Base-by-base conservation (phyloP, 2,888 invertebrate genomes). In the Trachelus troglodyta region DNA sequence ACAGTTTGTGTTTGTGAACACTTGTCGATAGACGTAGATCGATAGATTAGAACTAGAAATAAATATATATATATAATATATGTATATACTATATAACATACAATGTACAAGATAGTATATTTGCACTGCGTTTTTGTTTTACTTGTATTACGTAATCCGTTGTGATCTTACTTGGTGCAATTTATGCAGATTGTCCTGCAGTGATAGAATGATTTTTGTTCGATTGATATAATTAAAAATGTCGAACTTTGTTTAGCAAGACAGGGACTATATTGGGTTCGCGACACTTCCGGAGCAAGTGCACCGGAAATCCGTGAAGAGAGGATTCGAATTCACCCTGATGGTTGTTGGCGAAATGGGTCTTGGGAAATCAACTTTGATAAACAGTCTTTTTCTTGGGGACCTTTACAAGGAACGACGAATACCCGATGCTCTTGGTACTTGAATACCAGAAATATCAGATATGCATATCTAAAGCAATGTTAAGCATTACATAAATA, bases 301-400 rank as follows among this genome's bases (percentile, higher is more conserved):
- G 77, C 98, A 98, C 92, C 94, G 98, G 85, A 98, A 98, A 93
- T 98, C 98, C 0, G 98, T 98, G 76, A 98, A 98, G 92, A 94
- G 97, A 87, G 98, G 98, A 77, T 98, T 98, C 92, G 98, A 98
- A 92, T 98, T 98, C 92, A 98, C 98, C 0, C 93, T 98, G 83
- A 98, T 98, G 98, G 98, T 98, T 31, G 97, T 98, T 56, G 98
- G 98, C 40, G 98, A 98, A 92, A 96, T 96, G 0, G 98, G 98
- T 0, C 93, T 98, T 75, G 98, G 98, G 79, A 98, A 98, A 92
- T 98, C 98, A 0, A 98, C 98, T 0, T 94, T 98, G 76, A 96
- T 98, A 91, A 98, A 98, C 93, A 98, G 98, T 89, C 94, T 98
- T 75, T 98, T 98, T 92, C 94, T 98, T 83, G 97, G 97, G 78